Conservation (phyloP, 2,113 vertebrate genomes). For the Cettia cetti region DNA sequence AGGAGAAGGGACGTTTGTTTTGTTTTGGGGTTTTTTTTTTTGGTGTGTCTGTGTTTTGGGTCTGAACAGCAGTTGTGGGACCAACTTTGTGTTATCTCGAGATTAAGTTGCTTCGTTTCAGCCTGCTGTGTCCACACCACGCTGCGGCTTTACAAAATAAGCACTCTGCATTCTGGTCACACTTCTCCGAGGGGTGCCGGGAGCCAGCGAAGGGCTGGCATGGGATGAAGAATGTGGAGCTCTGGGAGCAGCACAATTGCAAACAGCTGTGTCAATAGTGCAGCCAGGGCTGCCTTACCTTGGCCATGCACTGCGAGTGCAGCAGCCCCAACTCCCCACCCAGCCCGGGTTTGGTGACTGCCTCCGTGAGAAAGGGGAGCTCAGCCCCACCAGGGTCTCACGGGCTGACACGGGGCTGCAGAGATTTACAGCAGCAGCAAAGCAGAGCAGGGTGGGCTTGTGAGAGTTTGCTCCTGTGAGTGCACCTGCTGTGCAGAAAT, state of each 20-base stretch:
- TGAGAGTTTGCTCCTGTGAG: rapidly evolving
- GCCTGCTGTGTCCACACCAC: not conserved
- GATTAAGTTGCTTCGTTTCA: not conserved
- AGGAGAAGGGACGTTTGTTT: not conserved
- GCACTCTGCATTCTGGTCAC: conserved; percentile 48
- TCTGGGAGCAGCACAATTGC: conserved; percentile 14
- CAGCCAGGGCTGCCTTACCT: not conserved
- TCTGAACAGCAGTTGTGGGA: not conserved
- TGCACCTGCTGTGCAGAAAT: not conserved
- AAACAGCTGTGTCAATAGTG: conserved; percentile 50
- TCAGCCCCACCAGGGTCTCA: not conserved
- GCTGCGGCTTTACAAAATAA: not conserved
- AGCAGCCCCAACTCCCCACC: not conserved
- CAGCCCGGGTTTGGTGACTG: not conserved
- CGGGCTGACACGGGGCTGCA: not conserved
- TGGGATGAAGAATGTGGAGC: conserved; percentile 30
- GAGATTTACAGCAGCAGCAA: not conserved
- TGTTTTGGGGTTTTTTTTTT: rapidly evolving
- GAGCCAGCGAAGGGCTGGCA: not conserved
- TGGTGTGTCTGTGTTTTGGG: not conserved
- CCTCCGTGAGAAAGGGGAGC: not conserved
- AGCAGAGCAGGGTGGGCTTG: not conserved
- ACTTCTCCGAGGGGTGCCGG: not conserved
- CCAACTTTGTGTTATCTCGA: not conserved
- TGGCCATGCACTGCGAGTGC: not conserved